Evolutionary conservation across 2,113 vertebrate species (phyloP).

Genomic region (Engraulis encrasicolus): DNA sequence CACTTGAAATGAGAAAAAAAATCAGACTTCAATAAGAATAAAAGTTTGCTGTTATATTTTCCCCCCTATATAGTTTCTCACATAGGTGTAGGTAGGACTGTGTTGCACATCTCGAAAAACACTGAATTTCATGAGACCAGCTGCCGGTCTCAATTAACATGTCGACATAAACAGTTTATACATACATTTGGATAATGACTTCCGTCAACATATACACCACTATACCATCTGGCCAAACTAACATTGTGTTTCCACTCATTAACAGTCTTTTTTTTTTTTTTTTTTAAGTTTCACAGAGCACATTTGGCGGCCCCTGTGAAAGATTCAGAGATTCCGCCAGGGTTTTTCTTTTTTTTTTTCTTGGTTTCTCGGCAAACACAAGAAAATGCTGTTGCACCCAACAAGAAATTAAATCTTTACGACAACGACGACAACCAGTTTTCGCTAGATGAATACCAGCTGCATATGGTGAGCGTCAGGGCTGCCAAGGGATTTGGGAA

Average conservation of each 20-base stretch:
- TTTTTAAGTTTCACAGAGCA: background rate
- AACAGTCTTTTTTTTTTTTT: too few species aligned
- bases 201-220: background rate
- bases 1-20: too few species aligned
- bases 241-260: background rate
- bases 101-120: background rate
- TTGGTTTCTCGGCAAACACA: too few species aligned
- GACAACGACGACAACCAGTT: background rate
- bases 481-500: conserved; percentile 61
- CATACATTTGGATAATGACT: conserved; percentile 11
- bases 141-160: background rate
- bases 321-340: background rate
- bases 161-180: background rate
- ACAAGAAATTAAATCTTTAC: background rate
- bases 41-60: too few species aligned
- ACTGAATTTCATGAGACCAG: background rate
- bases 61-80: too few species aligned
- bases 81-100: too few species aligned
- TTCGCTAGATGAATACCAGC: conserved; percentile 3
- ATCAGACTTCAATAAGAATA: too few species aligned
- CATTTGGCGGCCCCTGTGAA: background rate
- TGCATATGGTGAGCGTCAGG: conserved; percentile 33
- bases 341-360: too few species aligned
- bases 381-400: background rate
- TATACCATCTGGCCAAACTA: background rate